phyloP scores from a whole-genome alignment of 1,140 invertebrate genomes.

The Brachionus manjavacas region DNA sequence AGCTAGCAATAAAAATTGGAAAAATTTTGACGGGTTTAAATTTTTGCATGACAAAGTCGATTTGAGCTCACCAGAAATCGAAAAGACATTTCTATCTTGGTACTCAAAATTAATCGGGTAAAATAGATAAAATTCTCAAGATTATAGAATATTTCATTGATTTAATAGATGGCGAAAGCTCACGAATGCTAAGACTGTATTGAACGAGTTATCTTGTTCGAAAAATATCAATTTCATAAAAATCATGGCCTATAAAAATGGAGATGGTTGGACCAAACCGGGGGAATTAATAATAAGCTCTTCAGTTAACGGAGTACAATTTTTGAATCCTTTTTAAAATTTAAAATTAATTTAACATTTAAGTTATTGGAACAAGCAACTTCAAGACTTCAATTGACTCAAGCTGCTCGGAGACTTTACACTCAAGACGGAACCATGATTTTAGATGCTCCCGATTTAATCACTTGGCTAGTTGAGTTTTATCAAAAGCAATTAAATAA shows the following conservation, averaged over 20 bases:
- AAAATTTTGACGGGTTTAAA: slow-evolving; percentile 45
- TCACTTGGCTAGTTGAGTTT: slow-evolving; percentile 50
- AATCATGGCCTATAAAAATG: slow-evolving; percentile 56
- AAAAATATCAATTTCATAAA: slow-evolving; percentile 51
- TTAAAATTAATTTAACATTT: neutral
- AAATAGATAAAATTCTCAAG: neutral
- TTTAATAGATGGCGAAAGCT: slow-evolving; percentile 48
- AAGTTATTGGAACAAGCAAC: slow-evolving; percentile 55
- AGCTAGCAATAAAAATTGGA: neutral
- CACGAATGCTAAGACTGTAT: slow-evolving; percentile 50
- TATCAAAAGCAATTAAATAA: slow-evolving; percentile 46
- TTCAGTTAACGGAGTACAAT: slow-evolving; percentile 52
- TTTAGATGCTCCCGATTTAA: slow-evolving; percentile 53
- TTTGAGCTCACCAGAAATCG: slow-evolving; percentile 53
- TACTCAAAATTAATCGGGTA: slow-evolving; percentile 47
- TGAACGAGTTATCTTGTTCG: slow-evolving; percentile 52
- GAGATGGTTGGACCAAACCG: slow-evolving; percentile 51
- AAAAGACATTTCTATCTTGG: slow-evolving; percentile 51
- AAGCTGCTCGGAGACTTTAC: slow-evolving; percentile 51
- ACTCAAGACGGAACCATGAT: slow-evolving; percentile 52
- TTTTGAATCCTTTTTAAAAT: neutral
- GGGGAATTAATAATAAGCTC: slow-evolving; percentile 55
- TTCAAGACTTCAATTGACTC: slow-evolving; percentile 48
- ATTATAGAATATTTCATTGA: neutral
- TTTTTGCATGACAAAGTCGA: slow-evolving; percentile 56